A percentile compares a stretch with the other conserved stretches of the same genome.
Evolutionary conservation across 2,888 invertebrate species (phyloP).

Genomic region (Acrocyrtus sp.): DNA sequence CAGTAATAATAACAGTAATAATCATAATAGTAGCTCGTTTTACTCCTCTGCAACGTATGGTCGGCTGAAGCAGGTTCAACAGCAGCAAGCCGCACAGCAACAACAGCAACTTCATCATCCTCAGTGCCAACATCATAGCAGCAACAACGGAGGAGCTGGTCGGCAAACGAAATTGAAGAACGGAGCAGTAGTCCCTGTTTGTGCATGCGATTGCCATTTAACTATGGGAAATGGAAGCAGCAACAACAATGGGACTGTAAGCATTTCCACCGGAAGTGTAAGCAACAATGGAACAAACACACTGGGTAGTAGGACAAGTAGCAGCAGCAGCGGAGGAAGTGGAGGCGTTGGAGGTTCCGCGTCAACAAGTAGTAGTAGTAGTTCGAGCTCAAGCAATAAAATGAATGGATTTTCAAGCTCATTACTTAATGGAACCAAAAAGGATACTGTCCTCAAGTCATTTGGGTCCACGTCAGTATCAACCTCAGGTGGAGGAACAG

Average conservation of each 20-base stretch:
- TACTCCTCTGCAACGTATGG: constrained; percentile 47
- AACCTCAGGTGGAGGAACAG: constrained; percentile 5
- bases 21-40: constrained; percentile 25
- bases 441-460: constrained; percentile 38
- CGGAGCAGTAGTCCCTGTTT: constrained; percentile 46
- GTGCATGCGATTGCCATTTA: constrained; percentile 56
- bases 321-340: constrained; percentile 17
- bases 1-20: constrained; percentile 13
- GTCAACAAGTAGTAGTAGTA: constrained; percentile 11
- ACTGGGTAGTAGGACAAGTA: constrained; percentile 34
- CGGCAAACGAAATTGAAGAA: constrained; percentile 36
- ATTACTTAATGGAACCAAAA: constrained; percentile 42
- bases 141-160: constrained; percentile 6
- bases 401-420: constrained; percentile 37
- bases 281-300: constrained; percentile 28
- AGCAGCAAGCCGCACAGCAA: constrained; percentile 13
- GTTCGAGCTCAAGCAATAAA: constrained; percentile 14
- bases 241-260: constrained; percentile 15
- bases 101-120: constrained; percentile 34
- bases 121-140: constrained; percentile 30
- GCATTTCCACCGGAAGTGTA: constrained; percentile 20
- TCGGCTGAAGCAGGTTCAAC: constrained; percentile 14
- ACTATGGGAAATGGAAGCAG: constrained; percentile 38
- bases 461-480: constrained; percentile 24
- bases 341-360: constrained; percentile 28